Base-by-base conservation (phyloP, 2,888 invertebrate genomes). In the Galerucella pusilla region DNA sequence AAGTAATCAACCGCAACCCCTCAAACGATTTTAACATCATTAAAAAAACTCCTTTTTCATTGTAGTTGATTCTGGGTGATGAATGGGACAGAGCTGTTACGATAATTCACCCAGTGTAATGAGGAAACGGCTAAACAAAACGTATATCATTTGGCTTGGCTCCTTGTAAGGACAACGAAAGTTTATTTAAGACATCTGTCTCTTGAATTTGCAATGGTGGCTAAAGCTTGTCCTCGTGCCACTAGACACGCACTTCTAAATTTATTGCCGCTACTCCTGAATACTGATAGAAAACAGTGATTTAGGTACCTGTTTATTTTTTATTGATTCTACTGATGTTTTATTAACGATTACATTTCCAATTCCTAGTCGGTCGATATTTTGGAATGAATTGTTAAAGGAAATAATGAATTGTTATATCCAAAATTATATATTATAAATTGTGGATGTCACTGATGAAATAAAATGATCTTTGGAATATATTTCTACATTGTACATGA, bases 181-280 rank as follows among this genome's bases (percentile, higher is more conserved):
- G 77, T 77, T 78, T 76, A 77, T 79, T 75, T 75, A 72, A 77
- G 74, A 74, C 78, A 79, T 75, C 75, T 76, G 76, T 77, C 74
- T 77, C 68, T 73, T 61, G 79, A 79, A 80, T 80, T 80, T 74
- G 76, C 75, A 77, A 77, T 77, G 71, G 75, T 78, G 75, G 75
- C 78, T 80, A 77, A 77, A 80, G 75, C 80, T 75, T 76, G 80
- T 78, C 79, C 73, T 69, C 60, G 71, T 74, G 74, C 71, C 77
- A 76, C 75, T 69, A 70, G 60, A 77, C 80, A 80, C 78, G 78
- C 78, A 75, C 75, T 78, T 70, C 57, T 67, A 76, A 80, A 80
- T 79, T 79, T 79, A 57, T 57, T 57, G 10, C 16, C 10, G 16
- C 57, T 20, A 16, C 57, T 57, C 20, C 57, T 57, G 57, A 57